Conservation (phyloP, 2,888 invertebrate species). For the Mimachlamys varia region DNA sequence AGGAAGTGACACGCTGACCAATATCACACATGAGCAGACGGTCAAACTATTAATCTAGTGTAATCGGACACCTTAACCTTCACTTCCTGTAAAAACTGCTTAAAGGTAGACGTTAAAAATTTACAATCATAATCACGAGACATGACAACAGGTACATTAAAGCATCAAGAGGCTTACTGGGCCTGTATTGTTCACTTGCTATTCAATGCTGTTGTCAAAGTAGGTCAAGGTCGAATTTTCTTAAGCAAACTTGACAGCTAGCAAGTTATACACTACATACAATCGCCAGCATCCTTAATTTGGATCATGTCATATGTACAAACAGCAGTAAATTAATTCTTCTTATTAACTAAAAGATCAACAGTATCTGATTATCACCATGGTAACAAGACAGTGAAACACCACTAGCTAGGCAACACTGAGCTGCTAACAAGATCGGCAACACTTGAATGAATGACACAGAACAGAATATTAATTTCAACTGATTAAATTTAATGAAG, state of each 20-base stretch:
- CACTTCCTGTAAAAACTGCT: not conserved
- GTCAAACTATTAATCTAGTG: not conserved
- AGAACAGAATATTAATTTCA: not conserved
- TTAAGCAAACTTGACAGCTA: too few relatives aligned
- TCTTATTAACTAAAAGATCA: too few relatives aligned
- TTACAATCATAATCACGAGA: too few relatives aligned
- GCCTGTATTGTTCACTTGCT: not conserved
- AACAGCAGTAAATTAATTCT: too few relatives aligned
- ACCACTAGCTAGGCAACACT: too few relatives aligned
- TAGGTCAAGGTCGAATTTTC: too few relatives aligned
- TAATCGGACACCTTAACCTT: not conserved
- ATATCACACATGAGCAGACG: not conserved
- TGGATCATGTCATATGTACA: too few relatives aligned
- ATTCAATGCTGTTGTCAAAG: not conserved
- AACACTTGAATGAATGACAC: not conserved
- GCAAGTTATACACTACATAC: too few relatives aligned
- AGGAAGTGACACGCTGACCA: not conserved
- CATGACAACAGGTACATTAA: not conserved
- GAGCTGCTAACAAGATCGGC: not conserved
- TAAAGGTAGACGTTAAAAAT: too few relatives aligned
- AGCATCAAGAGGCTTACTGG: not conserved
- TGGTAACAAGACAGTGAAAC: too few relatives aligned
- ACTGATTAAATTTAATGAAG: not conserved
- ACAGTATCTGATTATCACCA: too few relatives aligned
- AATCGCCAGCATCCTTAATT: too few relatives aligned